Base-by-base conservation (phyloP, 92 coral and sea anemone species). In the Actinernus sp. region DNA sequence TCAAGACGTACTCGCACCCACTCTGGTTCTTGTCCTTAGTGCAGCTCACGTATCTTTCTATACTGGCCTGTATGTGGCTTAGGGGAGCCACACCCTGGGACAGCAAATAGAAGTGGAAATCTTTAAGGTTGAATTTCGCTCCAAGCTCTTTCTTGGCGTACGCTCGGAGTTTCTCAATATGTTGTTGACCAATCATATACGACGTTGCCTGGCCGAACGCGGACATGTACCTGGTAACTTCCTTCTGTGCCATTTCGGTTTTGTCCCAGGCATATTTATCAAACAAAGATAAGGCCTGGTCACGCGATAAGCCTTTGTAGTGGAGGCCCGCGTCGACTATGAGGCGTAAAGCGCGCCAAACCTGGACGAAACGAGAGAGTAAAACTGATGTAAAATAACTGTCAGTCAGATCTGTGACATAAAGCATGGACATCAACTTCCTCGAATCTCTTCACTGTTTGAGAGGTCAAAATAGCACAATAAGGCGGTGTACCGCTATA, bases 211-310 rank as follows among this genome's bases (percentile, higher is more conserved):
- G 98, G 24, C 96, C 98, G 54, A 76, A 73, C 1, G 41, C 88
- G 49, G 97, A 91, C 66, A 89, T 96, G 85, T 93, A 93, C 12
- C 98, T 93, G 40, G 98, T 89, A 0, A 89, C 88, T 49, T 91
- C 96, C 26, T 54, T 85, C 27, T 45, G 12, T 1, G 98, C 92
- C n/a, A 81, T 59, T 20, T 63, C 90, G 1, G 91, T 54, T 0
- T 54, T 66, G 38, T 86, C 93, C 98, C 96, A 90, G 27, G 98
- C 88, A 50, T 68, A 89, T 13, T 93, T 81, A 20, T 64, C 79
- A 53, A 93, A 81, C 17, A 54, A 51, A 11, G 64, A 66, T n/a
- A 85, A 49, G 25, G 93, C 93, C 24, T 78, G 40, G 30, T 28
- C 44, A 39, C 96, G 92, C 16, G 93, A 70, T 38, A 82, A 65